phyloP scores from a whole-genome alignment of 2,888 invertebrate genomes.

The Leptogaster cylindrica region DNA sequence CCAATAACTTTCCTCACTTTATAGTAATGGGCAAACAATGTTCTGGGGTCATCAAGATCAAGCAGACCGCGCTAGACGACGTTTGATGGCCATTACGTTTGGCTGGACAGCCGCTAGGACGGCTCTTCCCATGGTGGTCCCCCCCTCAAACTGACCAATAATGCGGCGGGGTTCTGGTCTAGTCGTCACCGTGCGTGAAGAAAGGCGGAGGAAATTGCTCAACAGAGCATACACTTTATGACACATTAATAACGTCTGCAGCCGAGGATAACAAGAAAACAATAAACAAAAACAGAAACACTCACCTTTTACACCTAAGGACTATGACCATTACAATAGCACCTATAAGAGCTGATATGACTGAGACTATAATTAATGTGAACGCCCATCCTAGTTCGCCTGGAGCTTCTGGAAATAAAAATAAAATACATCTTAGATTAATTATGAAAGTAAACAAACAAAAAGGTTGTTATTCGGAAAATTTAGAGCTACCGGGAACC shows the following conservation, averaged over 20 bases:
- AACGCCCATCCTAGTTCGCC: conserved; percentile 68
- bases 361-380: conserved; percentile 73
- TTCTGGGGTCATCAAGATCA: conserved; percentile 33
- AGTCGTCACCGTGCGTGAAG: conserved; percentile 36
- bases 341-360: conserved; percentile 74
- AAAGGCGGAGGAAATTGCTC: conserved; percentile 39
- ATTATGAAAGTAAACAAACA: conserved; percentile 14
- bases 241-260: conserved; percentile 19
- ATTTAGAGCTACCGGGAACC: background rate
- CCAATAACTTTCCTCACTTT: conserved; percentile 37
- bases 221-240: conserved; percentile 12
- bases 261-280: background rate
- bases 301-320: conserved; percentile 68
- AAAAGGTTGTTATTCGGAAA: background rate
- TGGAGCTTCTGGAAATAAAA: conserved; percentile 55
- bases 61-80: conserved; percentile 13
- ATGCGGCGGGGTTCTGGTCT: conserved; percentile 39
- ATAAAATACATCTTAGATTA: no score
- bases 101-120: background rate
- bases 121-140: background rate
- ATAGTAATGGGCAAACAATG: conserved; percentile 40
- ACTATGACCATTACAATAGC: conserved; percentile 76
- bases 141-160: background rate
- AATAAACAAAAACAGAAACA: conserved; percentile 39
- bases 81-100: background rate